Evolutionary conservation across 1,140 invertebrate genomes (phyloP).

Genomic region (Cyphomyrmex costatus): DNA sequence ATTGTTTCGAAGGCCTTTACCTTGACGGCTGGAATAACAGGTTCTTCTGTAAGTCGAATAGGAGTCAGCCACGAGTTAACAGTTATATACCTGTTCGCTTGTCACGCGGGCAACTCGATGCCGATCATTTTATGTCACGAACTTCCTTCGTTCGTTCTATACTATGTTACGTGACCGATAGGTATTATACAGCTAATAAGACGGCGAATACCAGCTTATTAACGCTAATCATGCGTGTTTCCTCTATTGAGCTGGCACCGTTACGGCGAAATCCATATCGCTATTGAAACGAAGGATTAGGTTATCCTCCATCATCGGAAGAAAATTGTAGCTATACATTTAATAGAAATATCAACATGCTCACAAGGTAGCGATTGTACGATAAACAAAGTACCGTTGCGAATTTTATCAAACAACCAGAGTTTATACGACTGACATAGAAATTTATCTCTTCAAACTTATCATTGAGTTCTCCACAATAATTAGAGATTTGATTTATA

Average conservation of each 20-base stretch:
- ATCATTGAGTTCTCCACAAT: not conserved
- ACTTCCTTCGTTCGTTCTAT: slow-evolving; percentile 37
- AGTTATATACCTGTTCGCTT: slow-evolving; percentile 59
- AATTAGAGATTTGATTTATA: not conserved
- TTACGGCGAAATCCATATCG: slow-evolving; percentile 23
- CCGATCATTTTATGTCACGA: slow-evolving; percentile 58
- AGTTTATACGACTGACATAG: not conserved
- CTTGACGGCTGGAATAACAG: slow-evolving; percentile 50
- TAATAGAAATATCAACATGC: slow-evolving; percentile 17
- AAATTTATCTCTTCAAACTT: not conserved
- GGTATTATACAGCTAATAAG: slow-evolving; percentile 40
- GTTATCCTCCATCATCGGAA: not conserved
- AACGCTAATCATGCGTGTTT: slow-evolving; percentile 47
- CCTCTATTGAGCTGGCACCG: slow-evolving; percentile 23
- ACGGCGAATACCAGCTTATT: slow-evolving; percentile 31
- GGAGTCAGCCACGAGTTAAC: slow-evolving; percentile 50
- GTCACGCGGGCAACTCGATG: slow-evolving; percentile 44
- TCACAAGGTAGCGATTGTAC: not conserved
- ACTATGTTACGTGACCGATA: slow-evolving; percentile 42
- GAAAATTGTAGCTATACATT: slow-evolving; percentile 21
- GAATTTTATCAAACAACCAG: not conserved
- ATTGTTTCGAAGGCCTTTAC: slow-evolving; percentile 32
- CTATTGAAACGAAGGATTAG: slow-evolving; percentile 12
- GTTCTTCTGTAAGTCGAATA: slow-evolving; percentile 39
- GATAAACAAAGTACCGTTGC: not conserved